These are phyloP conservation scores for Teleiodes luculella DNA, from an alignment of 2,888 invertebrate species.

Conservation along the genomic window DNA sequence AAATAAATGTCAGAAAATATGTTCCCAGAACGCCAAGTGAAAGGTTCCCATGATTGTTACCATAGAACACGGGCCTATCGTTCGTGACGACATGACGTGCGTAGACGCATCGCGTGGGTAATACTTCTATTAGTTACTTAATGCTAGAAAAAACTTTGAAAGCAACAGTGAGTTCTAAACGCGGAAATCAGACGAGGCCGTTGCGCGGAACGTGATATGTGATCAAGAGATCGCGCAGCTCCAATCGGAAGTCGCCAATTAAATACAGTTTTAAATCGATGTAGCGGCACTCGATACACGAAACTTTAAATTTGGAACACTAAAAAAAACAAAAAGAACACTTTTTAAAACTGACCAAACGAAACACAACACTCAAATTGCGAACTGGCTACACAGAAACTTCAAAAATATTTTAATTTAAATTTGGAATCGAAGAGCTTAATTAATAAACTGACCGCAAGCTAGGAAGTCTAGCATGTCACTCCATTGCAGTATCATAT, in stretches of 20 bases:
- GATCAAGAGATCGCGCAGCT: constrained; percentile 36
- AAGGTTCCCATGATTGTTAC: constrained; percentile 54
- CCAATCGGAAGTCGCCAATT: constrained; percentile 28
- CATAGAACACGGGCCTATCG: constrained; percentile 29
- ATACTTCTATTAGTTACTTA: constrained; percentile 38
- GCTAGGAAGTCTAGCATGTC: constrained; percentile 71
- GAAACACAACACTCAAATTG: not conserved
- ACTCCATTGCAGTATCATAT: constrained; percentile 72
- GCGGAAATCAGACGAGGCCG: constrained; percentile 48
- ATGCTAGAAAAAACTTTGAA: constrained; percentile 54
- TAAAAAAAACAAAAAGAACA: not conserved
- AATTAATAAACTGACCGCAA: constrained; percentile 60
- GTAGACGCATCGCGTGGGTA: constrained; percentile 52
- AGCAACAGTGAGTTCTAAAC: constrained; percentile 52
- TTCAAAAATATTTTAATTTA: not conserved
- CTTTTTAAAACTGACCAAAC: not conserved
- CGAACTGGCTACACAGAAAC: not conserved
- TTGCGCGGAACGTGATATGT: constrained; percentile 40
- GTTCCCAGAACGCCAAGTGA: constrained; percentile 54
- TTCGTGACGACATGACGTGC: constrained; percentile 34
- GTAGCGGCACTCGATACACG: constrained; percentile 4
- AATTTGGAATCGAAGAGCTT: not conserved
- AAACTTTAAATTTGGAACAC: constrained; percentile 5
- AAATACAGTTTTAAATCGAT: constrained; percentile 16
- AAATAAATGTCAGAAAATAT: constrained; percentile 38